A percentile compares a stretch with the other conserved stretches of the same genome.
Evolutionary conservation across 1,140 invertebrate genomes (phyloP).

Genomic region (Drosophila littoralis): DNA sequence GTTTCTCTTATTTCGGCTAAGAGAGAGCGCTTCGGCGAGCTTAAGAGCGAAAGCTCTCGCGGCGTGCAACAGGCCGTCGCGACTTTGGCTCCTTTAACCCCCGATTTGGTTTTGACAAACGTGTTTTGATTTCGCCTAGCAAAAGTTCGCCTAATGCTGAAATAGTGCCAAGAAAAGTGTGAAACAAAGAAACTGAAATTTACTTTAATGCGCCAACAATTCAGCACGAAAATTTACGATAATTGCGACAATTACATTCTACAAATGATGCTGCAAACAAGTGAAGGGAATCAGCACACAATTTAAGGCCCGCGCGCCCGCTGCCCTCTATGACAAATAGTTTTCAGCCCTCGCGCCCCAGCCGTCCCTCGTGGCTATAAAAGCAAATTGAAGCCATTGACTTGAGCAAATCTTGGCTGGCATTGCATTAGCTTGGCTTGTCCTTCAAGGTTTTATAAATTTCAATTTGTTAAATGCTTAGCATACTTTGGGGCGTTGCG

Average conservation of each 20-base stretch:
- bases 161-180: constrained; percentile 47
- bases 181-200: constrained; percentile 71
- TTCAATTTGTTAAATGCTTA: constrained; percentile 80
- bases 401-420: constrained; percentile 64
- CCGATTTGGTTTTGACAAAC: constrained; percentile 56
- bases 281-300: constrained; percentile 21
- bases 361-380: constrained; percentile 47
- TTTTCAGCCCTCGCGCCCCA: constrained; percentile 15
- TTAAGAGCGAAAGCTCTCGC: constrained; percentile 57
- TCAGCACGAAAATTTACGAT: constrained; percentile 74
- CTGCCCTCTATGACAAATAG: constrained; percentile 46
- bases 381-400: constrained; percentile 80
- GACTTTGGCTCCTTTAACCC: constrained; percentile 5
- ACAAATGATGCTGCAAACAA: constrained; percentile 75
- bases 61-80: constrained; percentile 71
- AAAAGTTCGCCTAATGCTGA: constrained; percentile 51
- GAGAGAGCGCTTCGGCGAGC: constrained; percentile 7
- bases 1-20: constrained; percentile 13
- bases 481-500: constrained; percentile 64
- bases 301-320: constrained; percentile 2
- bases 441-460: constrained; percentile 69
- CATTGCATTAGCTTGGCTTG: constrained; percentile 55
- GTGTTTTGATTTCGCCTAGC: constrained; percentile 69
- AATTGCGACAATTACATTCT: constrained; percentile 78
- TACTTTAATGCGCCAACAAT: constrained; percentile 78